These are phyloP conservation scores for Ctenopoma multispine DNA, from an alignment of 2,797 vertebrate genomes.

Conservation along the genomic window DNA sequence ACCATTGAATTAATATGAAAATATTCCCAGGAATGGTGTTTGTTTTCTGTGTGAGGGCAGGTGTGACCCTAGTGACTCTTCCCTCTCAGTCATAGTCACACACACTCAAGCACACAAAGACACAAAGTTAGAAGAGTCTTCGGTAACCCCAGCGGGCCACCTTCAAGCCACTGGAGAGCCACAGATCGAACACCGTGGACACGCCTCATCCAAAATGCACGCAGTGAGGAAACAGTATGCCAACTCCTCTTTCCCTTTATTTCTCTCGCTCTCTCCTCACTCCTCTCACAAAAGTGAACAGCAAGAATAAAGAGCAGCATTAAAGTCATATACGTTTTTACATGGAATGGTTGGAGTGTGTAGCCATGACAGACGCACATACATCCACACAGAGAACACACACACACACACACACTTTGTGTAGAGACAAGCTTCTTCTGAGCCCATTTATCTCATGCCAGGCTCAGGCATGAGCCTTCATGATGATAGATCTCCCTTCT, in stretches of 20 bases:
- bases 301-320: conserved; percentile 1
- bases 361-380: conserved; percentile 5
- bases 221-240: conserved; percentile 66
- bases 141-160: conserved; percentile 48
- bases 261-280: too few relatives aligned
- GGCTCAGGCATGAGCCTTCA: conserved; percentile 74
- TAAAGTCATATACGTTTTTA: conserved; percentile 12
- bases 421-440: conserved; percentile 23
- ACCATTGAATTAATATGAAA: too few relatives aligned
- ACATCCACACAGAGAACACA: background rate
- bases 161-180: conserved; percentile 39
- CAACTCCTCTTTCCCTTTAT: conserved; percentile 37
- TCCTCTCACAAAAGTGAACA: background rate
- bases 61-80: conserved; percentile 32
- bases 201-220: conserved; percentile 79
- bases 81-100: conserved; percentile 24
- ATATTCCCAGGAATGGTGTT: background rate
- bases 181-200: conserved; percentile 51
- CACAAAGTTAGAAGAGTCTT: conserved; percentile 39
- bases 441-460: conserved; percentile 75
- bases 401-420: conserved; percentile 10
- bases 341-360: background rate
- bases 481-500: conserved; percentile 76
- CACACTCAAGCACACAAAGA: conserved; percentile 12
- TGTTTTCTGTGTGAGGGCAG: conserved; percentile 9